Evolutionary conservation across 2,888 invertebrate species (phyloP).

Genomic region (Ceratothoa steindachneri): DNA sequence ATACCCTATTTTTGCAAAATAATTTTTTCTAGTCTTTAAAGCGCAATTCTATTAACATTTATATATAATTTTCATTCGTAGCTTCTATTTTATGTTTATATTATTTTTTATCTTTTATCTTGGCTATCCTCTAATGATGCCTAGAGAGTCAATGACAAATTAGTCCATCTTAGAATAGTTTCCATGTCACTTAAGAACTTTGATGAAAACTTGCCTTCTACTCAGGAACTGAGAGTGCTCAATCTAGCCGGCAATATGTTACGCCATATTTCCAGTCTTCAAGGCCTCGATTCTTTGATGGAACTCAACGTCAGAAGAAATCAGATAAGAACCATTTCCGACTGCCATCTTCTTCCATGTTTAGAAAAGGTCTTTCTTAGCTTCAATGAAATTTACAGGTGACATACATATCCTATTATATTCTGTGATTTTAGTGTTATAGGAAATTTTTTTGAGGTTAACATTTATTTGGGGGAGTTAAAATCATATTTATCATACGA

Average conservation of each 20-base stretch:
- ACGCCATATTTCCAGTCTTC: conserved; percentile 67
- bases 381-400: conserved; percentile 71
- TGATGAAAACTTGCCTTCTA: background rate
- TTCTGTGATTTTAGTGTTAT: conserved; percentile 16
- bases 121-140: too few relatives aligned
- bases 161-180: too few relatives aligned
- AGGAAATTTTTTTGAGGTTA: background rate
- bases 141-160: too few relatives aligned
- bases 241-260: conserved; percentile 91
- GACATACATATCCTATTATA: conserved; percentile 52
- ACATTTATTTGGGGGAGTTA: background rate
- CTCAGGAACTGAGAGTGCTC: conserved; percentile 74
- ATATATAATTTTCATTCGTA: too few relatives aligned
- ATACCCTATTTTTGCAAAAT: too few relatives aligned
- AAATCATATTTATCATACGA: too few relatives aligned
- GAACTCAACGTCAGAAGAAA: conserved; percentile 87
- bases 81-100: too few relatives aligned
- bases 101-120: too few relatives aligned
- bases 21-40: too few relatives aligned
- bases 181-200: background rate
- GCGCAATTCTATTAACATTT: too few relatives aligned
- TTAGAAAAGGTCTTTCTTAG: conserved; percentile 75
- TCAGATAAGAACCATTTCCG: conserved; percentile 69
- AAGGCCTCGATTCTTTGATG: conserved; percentile 70
- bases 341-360: conserved; percentile 72